Evolutionary conservation across 2,888 invertebrate species (phyloP).

Genomic region (Glaucopsyche alexis): DNA sequence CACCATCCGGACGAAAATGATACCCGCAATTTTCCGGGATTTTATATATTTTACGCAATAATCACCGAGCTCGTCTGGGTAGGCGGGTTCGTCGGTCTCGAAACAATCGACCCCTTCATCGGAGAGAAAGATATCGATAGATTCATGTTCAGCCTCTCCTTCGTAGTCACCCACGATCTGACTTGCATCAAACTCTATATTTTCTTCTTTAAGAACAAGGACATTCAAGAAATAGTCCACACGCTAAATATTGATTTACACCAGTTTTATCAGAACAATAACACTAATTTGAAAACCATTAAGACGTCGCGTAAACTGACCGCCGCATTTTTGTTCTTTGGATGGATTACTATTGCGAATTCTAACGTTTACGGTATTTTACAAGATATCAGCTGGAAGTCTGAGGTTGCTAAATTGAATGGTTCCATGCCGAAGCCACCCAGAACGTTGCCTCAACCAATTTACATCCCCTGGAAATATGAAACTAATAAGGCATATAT

Average conservation of each 20-base stretch:
- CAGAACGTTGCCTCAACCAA: constrained; percentile 67
- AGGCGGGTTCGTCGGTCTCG: constrained; percentile 68
- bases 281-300: constrained; percentile 54
- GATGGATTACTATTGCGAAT: constrained; percentile 70
- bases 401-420: constrained; percentile 53
- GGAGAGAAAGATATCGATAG: constrained; percentile 69
- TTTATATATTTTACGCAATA: constrained; percentile 65
- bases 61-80: constrained; percentile 67
- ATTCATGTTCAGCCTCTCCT: constrained; percentile 74
- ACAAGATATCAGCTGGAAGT: constrained; percentile 65
- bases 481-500: constrained; percentile 60
- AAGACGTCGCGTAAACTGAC: constrained; percentile 59
- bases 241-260: constrained; percentile 62
- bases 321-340: constrained; percentile 63
- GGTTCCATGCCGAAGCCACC: constrained; percentile 49
- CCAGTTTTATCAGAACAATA: constrained; percentile 62
- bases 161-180: constrained; percentile 71
- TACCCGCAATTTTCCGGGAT: constrained; percentile 60
- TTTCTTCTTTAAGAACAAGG: constrained; percentile 65
- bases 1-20: constrained; percentile 67
- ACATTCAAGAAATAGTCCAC: constrained; percentile 64
- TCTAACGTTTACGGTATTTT: constrained; percentile 63
- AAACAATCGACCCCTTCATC: constrained; percentile 71
- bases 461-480: constrained; percentile 73
- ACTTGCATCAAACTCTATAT: constrained; percentile 68